Evolutionary conservation across 2,113 vertebrate genomes (phyloP).

Genomic region (Halichoeres trimaculatus): DNA sequence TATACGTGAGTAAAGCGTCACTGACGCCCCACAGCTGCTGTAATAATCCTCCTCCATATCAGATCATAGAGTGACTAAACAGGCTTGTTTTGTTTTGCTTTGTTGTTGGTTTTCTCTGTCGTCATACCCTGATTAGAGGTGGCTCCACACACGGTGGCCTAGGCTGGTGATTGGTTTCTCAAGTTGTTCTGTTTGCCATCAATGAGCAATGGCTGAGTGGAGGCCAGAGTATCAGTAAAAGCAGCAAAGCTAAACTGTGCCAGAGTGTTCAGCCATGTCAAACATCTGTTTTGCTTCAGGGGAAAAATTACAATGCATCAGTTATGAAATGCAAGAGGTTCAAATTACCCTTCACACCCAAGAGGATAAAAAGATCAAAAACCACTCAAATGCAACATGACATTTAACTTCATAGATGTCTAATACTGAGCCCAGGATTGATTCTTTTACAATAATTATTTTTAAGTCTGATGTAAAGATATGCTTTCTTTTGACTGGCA

Average conservation of each 20-base stretch:
- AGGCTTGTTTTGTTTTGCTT: constrained; percentile 26
- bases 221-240: constrained; percentile 22
- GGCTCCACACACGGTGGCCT: constrained; percentile 19
- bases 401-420: not conserved
- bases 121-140: constrained; percentile 42
- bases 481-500: too few species aligned
- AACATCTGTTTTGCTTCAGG: constrained; percentile 13
- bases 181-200: constrained; percentile 31
- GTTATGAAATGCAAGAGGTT: constrained; percentile 7
- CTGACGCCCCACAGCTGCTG: constrained; percentile 54
- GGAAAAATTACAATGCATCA: constrained; percentile 26
- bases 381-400: not conserved
- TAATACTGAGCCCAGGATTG: not conserved
- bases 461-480: not conserved
- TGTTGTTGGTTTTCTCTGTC: constrained; percentile 21
- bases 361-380: constrained; percentile 15
- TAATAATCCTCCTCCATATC: constrained; percentile 22
- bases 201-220: constrained; percentile 38
- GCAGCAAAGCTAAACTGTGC: not conserved
- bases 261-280: constrained; percentile 11
- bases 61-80: constrained; percentile 34
- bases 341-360: constrained; percentile 7
- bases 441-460: not conserved
- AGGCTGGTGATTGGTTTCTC: constrained; percentile 7
- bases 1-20: constrained; percentile 34